These are phyloP conservation scores for Corythucha ciliata DNA, from an alignment of 2,888 invertebrate genomes.

Conservation along the genomic window DNA sequence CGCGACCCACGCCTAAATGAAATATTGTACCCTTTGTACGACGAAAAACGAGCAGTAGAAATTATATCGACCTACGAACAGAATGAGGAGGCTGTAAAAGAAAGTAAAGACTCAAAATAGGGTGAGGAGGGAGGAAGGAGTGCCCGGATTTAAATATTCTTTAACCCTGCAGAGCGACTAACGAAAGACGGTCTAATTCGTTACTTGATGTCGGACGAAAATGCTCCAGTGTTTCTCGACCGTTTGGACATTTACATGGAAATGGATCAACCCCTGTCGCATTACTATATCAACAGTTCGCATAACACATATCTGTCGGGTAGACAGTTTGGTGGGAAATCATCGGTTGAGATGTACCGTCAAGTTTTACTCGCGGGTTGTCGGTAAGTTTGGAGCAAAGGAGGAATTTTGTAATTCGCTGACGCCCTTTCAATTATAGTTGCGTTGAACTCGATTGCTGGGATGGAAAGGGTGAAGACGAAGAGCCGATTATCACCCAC, in stretches of 20 bases:
- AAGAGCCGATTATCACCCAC: conserved; percentile 98
- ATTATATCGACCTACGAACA: conserved; percentile 91
- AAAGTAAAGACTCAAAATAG: conserved; percentile 54
- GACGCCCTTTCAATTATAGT: no score
- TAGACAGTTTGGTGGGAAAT: conserved; percentile 95
- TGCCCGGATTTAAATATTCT: not conserved
- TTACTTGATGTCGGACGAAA: conserved; percentile 99
- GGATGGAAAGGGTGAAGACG: conserved; percentile 96
- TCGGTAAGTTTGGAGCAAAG: conserved; percentile 65
- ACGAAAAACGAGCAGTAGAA: conserved; percentile 83
- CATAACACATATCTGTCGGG: conserved; percentile 93
- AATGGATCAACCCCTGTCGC: conserved; percentile 96
- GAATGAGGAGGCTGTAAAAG: conserved; percentile 60
- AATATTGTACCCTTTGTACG: conserved; percentile 94
- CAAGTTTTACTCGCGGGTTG: conserved; percentile 95
- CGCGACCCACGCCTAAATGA: conserved; percentile 97
- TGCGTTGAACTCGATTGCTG: conserved; percentile 98
- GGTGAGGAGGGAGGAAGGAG: not conserved
- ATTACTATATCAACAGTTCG: conserved; percentile 98
- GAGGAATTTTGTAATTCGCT: no score
- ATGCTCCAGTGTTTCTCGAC: conserved; percentile 97
- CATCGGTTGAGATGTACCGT: conserved; percentile 97
- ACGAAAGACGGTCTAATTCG: conserved; percentile 94
- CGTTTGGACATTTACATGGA: conserved; percentile 96
- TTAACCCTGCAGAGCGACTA: conserved; percentile 60